Conservation (phyloP, 2,113 vertebrate genomes). For the Colaptes auratus region DNA sequence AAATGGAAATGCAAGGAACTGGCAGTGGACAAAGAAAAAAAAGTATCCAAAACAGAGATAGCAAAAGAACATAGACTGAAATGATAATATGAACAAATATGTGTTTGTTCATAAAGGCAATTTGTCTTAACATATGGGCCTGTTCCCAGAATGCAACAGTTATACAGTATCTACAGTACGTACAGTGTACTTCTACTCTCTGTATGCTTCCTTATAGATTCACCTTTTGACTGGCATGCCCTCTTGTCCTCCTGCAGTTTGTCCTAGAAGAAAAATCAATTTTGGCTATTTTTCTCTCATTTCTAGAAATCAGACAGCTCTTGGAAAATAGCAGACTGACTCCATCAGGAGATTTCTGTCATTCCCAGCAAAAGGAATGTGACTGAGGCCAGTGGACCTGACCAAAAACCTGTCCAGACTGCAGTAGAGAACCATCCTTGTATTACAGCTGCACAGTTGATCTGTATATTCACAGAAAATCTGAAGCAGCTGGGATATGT, state of each 20-base stretch:
- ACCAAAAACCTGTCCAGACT: not conserved
- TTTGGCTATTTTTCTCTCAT: not conserved
- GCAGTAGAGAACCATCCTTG: not conserved
- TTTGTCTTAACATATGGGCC: not conserved
- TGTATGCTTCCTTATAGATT: not conserved
- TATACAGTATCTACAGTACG: not conserved
- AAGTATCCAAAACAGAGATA: not conserved
- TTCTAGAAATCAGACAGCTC: not conserved
- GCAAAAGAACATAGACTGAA: not conserved
- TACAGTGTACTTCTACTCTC: not conserved
- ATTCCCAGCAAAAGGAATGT: not conserved
- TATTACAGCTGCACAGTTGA: not conserved
- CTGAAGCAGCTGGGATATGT: not conserved
- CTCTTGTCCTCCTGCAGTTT: not conserved
- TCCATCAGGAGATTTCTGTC: not conserved
- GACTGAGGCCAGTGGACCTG: not conserved
- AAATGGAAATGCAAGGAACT: not conserved
- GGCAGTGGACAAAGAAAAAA: not conserved
- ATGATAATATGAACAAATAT: not conserved
- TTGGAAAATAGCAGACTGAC: not conserved
- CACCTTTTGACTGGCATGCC: accelerated
- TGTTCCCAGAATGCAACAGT: not conserved
- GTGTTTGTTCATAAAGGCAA: not conserved
- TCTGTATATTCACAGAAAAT: not conserved
- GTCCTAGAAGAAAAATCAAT: not conserved